Evolutionary conservation across 2,113 vertebrate genomes (phyloP), one percentile per base, ranked within the genome.

Genomic region (Illadopsis cleaveri): DNA sequence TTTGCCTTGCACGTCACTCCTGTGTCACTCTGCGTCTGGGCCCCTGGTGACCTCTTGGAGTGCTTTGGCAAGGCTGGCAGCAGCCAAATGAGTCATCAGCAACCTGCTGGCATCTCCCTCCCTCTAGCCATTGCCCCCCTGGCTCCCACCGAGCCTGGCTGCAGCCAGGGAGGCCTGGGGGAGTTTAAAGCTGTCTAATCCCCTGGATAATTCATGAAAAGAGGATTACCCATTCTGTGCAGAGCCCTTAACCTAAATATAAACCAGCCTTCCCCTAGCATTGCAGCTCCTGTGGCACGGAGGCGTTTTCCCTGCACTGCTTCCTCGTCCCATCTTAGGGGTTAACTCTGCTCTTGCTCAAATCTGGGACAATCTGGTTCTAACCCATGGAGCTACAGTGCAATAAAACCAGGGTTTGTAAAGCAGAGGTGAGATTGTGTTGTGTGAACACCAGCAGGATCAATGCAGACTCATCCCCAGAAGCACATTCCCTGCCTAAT

Each of bases 141-240:
- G 11, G 69, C 48, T 77, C 58, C 75, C 70, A 28, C 20, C 3
- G 1, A 86, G 80, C 88, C 72, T 3, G n/a, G 15, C 81, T 77
- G 42, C 44, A 51, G 72, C 33, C 25, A 0, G 81, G 31, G 56
- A 71, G 91, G 93, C 48, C 57, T 82, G 64, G 47, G 86, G 82
- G 73, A 97, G 96, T 97, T 98, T 97, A 98, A 98, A 98, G 96
- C 98, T 94, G 97, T 98, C 95, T 99, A 99, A 99, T 99, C 98
- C 98, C 79, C 96, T 97, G 98, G 98, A 98, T 98, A 98, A 99
- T 98, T 98, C 95, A 84, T 53, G 93, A 96, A 99, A 99, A 99
- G 99, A 99, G 98, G 99, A 99, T 99, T 99, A 99, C 97, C 98
- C 98, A 96, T 98, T 98, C 98, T 96, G 97, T 97, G 98, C 97